Evolutionary conservation across 2,113 vertebrate species (phyloP).

Genomic region (Meleagris gallopavo): DNA sequence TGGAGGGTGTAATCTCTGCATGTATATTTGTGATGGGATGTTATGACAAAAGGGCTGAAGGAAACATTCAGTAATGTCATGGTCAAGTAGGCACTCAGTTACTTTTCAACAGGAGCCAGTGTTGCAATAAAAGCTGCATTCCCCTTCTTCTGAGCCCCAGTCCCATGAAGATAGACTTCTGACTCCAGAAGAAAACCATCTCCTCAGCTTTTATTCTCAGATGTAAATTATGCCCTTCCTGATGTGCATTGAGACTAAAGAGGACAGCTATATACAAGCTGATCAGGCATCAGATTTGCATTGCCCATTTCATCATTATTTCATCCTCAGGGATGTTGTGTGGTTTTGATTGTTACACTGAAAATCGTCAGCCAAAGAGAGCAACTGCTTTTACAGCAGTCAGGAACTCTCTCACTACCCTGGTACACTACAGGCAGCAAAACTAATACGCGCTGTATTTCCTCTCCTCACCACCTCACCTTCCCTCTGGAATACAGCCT

Average conservation of each 20-base stretch:
- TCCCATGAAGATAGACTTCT: background rate
- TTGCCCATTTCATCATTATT: background rate
- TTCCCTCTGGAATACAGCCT: background rate
- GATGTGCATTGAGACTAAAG: background rate
- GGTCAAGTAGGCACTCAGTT: background rate
- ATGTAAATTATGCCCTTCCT: background rate
- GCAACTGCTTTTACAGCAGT: background rate
- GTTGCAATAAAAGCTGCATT: background rate
- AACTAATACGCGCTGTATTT: background rate
- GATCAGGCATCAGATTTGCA: background rate
- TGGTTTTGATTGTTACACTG: background rate
- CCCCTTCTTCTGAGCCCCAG: background rate
- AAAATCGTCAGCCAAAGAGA: background rate
- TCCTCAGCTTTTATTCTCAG: background rate
- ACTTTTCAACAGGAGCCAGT: background rate
- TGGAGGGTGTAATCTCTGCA: background rate
- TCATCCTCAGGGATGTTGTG: background rate
- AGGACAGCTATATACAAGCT: background rate
- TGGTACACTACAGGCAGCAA: background rate
- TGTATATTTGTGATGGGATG: background rate
- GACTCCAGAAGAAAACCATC: background rate
- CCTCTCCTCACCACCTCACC: too few species aligned
- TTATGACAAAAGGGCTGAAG: background rate
- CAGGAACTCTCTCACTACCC: background rate
- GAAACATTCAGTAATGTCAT: background rate